Percentiles rank a stretch among this genome's conserved stretches.
Conservation (phyloP, 2,113 vertebrate genomes). For the Salvelinus sp. region DNA sequence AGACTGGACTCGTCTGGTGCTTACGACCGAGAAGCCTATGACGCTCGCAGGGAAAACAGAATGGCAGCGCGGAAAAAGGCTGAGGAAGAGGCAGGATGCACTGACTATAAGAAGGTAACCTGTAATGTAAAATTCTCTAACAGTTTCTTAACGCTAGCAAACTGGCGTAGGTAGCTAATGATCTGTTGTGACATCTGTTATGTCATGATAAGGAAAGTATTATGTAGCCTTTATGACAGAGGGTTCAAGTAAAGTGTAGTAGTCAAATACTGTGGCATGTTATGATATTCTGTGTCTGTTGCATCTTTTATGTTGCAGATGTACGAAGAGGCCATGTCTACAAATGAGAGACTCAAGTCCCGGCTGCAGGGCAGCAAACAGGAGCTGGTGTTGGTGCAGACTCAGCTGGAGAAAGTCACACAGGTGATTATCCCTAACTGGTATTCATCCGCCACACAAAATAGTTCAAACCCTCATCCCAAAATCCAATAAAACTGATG, state of each 20-base stretch:
- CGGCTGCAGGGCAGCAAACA: constrained; percentile 86
- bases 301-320: constrained; percentile 70
- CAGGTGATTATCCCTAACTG: constrained; percentile 73
- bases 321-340: constrained; percentile 85
- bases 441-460: neutral
- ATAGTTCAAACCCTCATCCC: neutral
- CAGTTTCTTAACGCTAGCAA: neutral
- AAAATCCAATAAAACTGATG: neutral
- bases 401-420: constrained; percentile 82
- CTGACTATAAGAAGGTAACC: constrained; percentile 86
- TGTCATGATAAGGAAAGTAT: neutral
- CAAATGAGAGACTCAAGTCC: constrained; percentile 89
- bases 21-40: constrained; percentile 78
- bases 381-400: constrained; percentile 81
- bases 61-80: constrained; percentile 76
- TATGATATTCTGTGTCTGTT: neutral
- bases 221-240: too few relatives aligned
- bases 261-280: too few relatives aligned
- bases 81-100: constrained; percentile 77
- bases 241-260: too few relatives aligned
- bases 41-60: constrained; percentile 78
- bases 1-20: constrained; percentile 76
- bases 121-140: neutral
- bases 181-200: neutral
- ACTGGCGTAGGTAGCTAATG: neutral